A percentile compares a stretch with the other conserved stretches of the same genome.
Conservation (phyloP, 2,888 invertebrate species). For the Ectemnius continuus region DNA sequence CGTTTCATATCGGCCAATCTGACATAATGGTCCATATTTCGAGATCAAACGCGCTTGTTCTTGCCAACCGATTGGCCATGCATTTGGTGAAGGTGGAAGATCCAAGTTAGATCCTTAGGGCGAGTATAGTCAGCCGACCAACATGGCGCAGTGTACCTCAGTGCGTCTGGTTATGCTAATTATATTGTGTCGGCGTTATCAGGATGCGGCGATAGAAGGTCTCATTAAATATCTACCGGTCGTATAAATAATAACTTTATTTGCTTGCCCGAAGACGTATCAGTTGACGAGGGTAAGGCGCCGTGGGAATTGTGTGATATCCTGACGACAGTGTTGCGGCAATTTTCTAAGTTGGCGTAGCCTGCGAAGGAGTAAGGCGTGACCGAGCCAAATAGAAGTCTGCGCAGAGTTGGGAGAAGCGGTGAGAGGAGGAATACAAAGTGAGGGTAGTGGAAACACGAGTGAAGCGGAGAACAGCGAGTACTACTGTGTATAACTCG, state of each 20-base stretch:
- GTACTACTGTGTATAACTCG: constrained; percentile 40
- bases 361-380: not conserved
- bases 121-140: constrained; percentile 8
- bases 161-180: constrained; percentile 69
- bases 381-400: too few relatives aligned
- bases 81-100: constrained; percentile 17
- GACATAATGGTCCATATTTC: constrained; percentile 47
- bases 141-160: constrained; percentile 16
- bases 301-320: constrained; percentile 35
- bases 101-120: constrained; percentile 3
- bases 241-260: constrained; percentile 70
- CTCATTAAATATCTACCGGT: constrained; percentile 62
- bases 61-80: constrained; percentile 11
- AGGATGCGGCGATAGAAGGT: constrained; percentile 44
- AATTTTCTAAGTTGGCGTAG: not conserved
- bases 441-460: constrained; percentile 19
- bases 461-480: constrained; percentile 41
- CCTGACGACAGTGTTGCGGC: not conserved
- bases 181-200: constrained; percentile 62
- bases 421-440: not conserved
- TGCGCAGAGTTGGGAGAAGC: not conserved
- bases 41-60: constrained; percentile 25
- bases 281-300: not conserved
- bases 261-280: constrained; percentile 27
- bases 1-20: constrained; percentile 25